Evolutionary conservation across 1,140 invertebrate species (phyloP), one percentile per base, ranked within the genome.

Genomic region (Pomacea maculata): DNA sequence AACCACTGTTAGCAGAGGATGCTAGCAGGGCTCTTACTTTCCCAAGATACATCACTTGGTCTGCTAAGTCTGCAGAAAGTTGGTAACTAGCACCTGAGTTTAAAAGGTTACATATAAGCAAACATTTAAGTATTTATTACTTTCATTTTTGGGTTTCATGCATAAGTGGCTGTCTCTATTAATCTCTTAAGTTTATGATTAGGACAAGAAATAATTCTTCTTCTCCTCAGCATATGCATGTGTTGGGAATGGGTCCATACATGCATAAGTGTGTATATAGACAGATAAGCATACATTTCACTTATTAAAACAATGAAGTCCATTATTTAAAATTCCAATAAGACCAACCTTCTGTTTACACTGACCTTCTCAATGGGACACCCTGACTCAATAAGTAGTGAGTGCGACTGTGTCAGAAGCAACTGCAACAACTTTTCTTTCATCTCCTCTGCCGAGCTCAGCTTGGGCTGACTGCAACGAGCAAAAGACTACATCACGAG

Each of bases 351-450:
- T 52, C 6, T 55, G 19, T 11, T 25, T 12, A 76, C 15, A 83
- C 82, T 78, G 80, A 88, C 87, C 84, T 88, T 87, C 78, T 98
- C 97, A 73, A 98, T 93, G 8, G 97, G 97, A 91, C 97, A 98
- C 82, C 97, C 97, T 75, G 96, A 95, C 72, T 95, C 96, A 78
- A 96, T 92, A 55, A 99, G 93, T 68, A 97, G 92, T 11, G 95
- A 94, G 84, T 97, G 96, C 75, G 96, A 97, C 89, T 98, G 96
- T 71, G 96, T 93, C 77, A 98, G 92, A 1, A 98, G 92, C 52
- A 98, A 93, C 90, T 96, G 95, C 14, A 98, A 92, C 77, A 99
- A 93, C 92, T 98, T 98, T 87, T 98, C 97, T 92, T 97, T 97
- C 87, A 98, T 95, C 89, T 98, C 97, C 72, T 89, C 87, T 57